Percentiles rank a stretch among this genome's conserved stretches.
phyloP scores from a whole-genome alignment of 2,888 invertebrate species.

The Seira musarum region DNA sequence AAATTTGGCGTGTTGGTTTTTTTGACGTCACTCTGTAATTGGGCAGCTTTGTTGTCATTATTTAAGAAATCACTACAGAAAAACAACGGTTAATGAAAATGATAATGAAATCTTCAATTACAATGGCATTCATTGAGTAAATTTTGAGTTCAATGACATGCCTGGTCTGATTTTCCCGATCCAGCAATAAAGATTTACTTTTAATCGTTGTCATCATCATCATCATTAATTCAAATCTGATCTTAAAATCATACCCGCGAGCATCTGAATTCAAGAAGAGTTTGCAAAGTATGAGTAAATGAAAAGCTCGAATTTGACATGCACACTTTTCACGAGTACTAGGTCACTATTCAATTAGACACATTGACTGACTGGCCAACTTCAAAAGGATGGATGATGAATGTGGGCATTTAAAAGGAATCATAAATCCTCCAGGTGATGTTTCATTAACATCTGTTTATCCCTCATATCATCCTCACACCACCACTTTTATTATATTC shows the following conservation, averaged over 20 bases:
- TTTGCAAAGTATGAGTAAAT: no score
- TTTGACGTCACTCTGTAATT: neutral
- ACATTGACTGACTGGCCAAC: conserved; percentile 12
- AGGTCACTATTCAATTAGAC: neutral
- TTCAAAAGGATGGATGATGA: neutral
- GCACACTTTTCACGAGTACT: no score
- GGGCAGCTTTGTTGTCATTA: neutral
- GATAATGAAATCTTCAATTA: neutral
- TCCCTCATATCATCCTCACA: neutral
- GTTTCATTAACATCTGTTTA: neutral
- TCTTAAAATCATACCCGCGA: no score
- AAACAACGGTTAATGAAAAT: no score
- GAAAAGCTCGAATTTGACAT: no score
- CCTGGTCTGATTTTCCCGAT: no score
- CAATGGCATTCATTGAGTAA: neutral
- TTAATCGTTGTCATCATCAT: no score
- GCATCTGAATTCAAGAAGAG: no score
- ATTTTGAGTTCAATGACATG: neutral
- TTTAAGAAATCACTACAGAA: no score
- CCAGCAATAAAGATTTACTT: no score
- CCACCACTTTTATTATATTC: neutral
- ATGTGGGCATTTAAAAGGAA: neutral
- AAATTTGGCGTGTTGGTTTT: no score
- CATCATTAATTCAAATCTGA: no score
- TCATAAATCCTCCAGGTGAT: conserved; percentile 4